Percentiles rank a stretch among this genome's conserved stretches.
Evolutionary conservation across 2,797 vertebrate species (phyloP).

Genomic region (Saxicola maurus): DNA sequence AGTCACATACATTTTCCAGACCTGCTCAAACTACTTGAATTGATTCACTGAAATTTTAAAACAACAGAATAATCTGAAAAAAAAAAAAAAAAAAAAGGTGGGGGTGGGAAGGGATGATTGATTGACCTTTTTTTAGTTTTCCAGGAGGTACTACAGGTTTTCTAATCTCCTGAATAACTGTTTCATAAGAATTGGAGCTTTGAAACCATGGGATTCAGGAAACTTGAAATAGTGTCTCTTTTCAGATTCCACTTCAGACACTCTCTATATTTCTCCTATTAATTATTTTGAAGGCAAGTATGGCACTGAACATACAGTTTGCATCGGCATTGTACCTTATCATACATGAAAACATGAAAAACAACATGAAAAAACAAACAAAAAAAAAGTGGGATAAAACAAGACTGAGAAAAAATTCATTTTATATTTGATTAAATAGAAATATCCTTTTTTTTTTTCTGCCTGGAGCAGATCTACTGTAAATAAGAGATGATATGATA

Average conservation of each 20-base stretch:
- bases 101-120: neutral
- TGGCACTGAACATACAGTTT: neutral
- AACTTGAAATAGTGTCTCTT: neutral
- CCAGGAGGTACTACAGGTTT: neutral
- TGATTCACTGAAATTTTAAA: neutral
- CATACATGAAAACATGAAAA: rapidly evolving
- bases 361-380: too few species aligned
- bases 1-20: neutral
- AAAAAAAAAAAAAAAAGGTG: too few species aligned
- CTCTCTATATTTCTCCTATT: neutral
- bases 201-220: neutral
- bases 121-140: neutral
- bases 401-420: neutral
- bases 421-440: neutral
- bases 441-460: neutral
- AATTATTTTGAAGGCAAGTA: neutral
- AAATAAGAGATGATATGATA: neutral
- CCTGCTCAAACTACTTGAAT: neutral
- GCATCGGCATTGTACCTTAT: too few species aligned
- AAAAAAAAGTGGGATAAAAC: neutral
- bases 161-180: neutral
- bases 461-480: neutral
- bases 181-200: neutral
- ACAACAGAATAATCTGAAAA: neutral
- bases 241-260: neutral